Base-by-base conservation (phyloP, 2,888 invertebrate species). In the Diaphora mendica region DNA sequence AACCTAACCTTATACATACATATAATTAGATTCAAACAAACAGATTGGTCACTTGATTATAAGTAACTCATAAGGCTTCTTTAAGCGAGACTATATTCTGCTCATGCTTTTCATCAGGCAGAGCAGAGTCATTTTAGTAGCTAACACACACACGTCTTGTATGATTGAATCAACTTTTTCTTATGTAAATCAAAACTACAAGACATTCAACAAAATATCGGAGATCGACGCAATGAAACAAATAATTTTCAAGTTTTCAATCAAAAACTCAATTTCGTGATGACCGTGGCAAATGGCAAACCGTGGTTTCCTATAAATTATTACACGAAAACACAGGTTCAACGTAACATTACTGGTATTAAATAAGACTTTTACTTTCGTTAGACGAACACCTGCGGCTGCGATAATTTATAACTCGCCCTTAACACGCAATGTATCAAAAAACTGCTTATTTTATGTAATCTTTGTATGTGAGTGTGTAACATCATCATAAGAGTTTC, bases 341-440 rank as follows among this genome's bases (percentile, higher is more conserved):
- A 74, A 72, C 74, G 69, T 68, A 66, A 70, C 26, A 71, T 70
- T 68, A 68, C 30, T 35, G 64, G 64, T 35, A 44, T 65, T 70
- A 70, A 71, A 35, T 76, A 74, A 66, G 69, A 82, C 80, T 82
- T 78, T 82, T 82, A 77, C 76, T 84, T 80, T 79, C n/a, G 64
- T 51, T 70, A 68, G 72, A 66, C 74, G 73, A 39, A 69, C 76
- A 77, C 70, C 79, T 81, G 79, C 33, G 48, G 59, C 68, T 62
- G n/a, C 55, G 64, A 68, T 48, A 39, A 66, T 64, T 68, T 82
- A 68, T 80, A 66, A 39, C 59, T 75, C n/a, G 72, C 78, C 84
- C 84, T 84, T 84, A 76, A 77, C 73, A 51, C 35, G 30, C 68
- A 71, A 82, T 82, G 74, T 70, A 82, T 79, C 71, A 74, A 69